phyloP scores from a whole-genome alignment of 1,140 invertebrate species.

The Cydia fagiglandana region DNA sequence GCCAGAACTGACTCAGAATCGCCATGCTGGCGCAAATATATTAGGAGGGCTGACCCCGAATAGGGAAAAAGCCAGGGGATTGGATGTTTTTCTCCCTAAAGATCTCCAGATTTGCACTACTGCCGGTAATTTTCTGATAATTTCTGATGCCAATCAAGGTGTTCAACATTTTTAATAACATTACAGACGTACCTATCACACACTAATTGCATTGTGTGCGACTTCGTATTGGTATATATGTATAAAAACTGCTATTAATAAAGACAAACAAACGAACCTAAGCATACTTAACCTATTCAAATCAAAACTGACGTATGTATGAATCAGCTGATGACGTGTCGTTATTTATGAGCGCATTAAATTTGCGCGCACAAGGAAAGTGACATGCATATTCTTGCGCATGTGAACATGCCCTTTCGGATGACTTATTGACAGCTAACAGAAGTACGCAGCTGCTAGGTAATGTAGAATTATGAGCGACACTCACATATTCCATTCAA shows the following conservation, averaged over 20 bases:
- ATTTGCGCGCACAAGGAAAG: constrained; percentile 6
- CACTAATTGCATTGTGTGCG: too few species aligned
- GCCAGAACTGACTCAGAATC: too few species aligned
- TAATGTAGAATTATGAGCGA: constrained; percentile 24
- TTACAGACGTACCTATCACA: too few species aligned
- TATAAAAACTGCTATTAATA: not conserved
- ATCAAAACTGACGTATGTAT: constrained; percentile 13
- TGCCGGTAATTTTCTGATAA: too few species aligned
- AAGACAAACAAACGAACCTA: not conserved
- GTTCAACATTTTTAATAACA: too few species aligned
- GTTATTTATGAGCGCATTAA: constrained; percentile 16
- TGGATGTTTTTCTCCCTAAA: too few species aligned
- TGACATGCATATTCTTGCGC: constrained; percentile 22
- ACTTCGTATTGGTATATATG: not conserved
- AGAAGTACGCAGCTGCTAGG: constrained; percentile 45
- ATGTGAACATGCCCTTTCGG: constrained; percentile 40
- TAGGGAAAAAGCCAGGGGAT: too few species aligned
- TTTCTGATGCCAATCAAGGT: too few species aligned
- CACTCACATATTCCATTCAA: not conserved
- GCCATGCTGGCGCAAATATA: too few species aligned
- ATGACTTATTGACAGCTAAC: constrained; percentile 52
- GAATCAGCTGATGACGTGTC: constrained; percentile 29
- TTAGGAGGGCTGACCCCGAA: too few species aligned
- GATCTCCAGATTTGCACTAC: too few species aligned
- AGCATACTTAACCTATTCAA: constrained; percentile 2